Conservation (phyloP, 1,140 invertebrate species). For the Anastrepha ludens region DNA sequence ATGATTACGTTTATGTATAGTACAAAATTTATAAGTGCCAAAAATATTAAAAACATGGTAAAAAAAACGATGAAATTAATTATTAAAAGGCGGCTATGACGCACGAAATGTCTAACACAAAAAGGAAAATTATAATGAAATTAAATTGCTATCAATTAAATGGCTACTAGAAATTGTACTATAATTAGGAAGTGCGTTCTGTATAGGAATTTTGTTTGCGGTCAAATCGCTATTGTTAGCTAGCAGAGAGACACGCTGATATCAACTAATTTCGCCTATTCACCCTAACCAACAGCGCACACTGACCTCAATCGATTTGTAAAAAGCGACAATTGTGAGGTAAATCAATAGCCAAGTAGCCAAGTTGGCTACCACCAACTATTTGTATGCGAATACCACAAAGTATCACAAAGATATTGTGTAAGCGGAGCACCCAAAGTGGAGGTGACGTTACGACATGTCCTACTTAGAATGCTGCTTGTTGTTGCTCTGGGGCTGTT, state of each 20-base stretch:
- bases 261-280: neutral
- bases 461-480: neutral
- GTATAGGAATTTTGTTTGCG: neutral
- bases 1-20: no score
- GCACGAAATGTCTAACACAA: neutral
- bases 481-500: no score
- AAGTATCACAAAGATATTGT: neutral
- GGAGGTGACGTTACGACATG: neutral
- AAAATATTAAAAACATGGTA: neutral
- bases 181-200: no score
- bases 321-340: neutral
- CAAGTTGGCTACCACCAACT: neutral
- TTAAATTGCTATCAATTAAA: neutral
- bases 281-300: neutral
- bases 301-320: neutral
- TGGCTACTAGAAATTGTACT: no score
- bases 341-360: slow-evolving; percentile 11
- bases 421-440: neutral
- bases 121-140: neutral
- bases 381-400: no score
- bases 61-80: neutral
- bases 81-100: neutral
- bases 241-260: neutral
- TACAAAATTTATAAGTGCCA: neutral
- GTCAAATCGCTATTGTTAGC: neutral